phyloP scores from a whole-genome alignment of 2,888 invertebrate genomes.

The Andrena flavipes region DNA sequence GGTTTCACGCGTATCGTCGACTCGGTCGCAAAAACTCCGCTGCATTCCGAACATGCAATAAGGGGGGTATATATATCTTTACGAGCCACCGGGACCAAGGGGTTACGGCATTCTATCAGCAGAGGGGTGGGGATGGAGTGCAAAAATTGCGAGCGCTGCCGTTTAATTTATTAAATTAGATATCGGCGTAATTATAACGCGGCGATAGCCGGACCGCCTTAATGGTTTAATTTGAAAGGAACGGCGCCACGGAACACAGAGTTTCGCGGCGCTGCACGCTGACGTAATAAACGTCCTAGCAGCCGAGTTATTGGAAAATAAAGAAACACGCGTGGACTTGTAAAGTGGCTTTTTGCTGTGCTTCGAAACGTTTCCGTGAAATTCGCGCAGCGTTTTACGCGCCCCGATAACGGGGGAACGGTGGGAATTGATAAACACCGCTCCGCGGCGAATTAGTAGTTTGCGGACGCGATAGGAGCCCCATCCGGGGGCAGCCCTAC shows the following conservation, averaged over 20 bases:
- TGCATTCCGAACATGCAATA: constrained; percentile 4
- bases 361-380: neutral
- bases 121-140: neutral
- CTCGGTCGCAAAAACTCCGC: neutral
- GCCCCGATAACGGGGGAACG: neutral
- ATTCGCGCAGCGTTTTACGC: constrained; percentile 8
- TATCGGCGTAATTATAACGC: constrained; percentile 23
- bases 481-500: neutral
- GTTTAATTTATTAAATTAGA: constrained; percentile 35
- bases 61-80: constrained; percentile 22
- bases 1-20: constrained; percentile 18
- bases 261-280: neutral
- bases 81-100: neutral
- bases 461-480: neutral
- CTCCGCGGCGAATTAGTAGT: neutral
- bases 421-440: neutral
- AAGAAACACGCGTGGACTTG: constrained; percentile 12
- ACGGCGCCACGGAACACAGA: constrained; percentile 7
- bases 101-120: neutral
- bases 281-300: constrained; percentile 30
- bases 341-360: constrained; percentile 14
- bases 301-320: constrained; percentile 31
- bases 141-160: constrained; percentile 7
- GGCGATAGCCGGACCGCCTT: constrained; percentile 12
- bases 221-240: constrained; percentile 22